These are phyloP conservation scores for Hyles lineata DNA, from an alignment of 2,888 invertebrate genomes.

Conservation along the genomic window DNA sequence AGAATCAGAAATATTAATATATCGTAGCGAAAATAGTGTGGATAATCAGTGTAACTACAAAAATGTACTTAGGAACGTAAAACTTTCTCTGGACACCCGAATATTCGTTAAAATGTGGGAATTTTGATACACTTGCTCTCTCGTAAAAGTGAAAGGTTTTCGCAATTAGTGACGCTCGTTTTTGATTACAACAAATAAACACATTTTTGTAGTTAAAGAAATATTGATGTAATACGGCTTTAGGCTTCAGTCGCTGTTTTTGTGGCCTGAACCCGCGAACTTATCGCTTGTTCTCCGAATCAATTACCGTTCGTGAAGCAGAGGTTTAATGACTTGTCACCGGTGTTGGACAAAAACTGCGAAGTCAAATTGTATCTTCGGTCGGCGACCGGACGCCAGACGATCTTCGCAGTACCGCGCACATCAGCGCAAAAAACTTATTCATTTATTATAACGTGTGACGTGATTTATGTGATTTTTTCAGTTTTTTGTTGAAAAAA, in stretches of 20 bases:
- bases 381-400: slow-evolving; percentile 50
- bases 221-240: no score
- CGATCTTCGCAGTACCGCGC: background rate
- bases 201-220: background rate
- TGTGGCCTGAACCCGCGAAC: slow-evolving; percentile 42
- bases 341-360: slow-evolving; percentile 55
- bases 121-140: slow-evolving; percentile 27
- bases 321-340: slow-evolving; percentile 56
- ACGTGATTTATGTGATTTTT: slow-evolving; percentile 18
- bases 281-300: slow-evolving; percentile 61
- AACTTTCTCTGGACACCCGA: slow-evolving; percentile 28
- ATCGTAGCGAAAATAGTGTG: background rate
- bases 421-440: slow-evolving; percentile 17
- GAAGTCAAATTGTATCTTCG: slow-evolving; percentile 41
- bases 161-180: slow-evolving; percentile 19
- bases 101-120: slow-evolving; percentile 29
- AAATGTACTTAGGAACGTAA: slow-evolving; percentile 14
- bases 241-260: slow-evolving; percentile 34
- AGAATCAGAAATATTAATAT: background rate
- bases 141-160: slow-evolving; percentile 30
- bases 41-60: slow-evolving; percentile 16
- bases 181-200: slow-evolving; percentile 16
- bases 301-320: slow-evolving; percentile 55
- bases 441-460: slow-evolving; percentile 18
- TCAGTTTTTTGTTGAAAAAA: background rate